Evolutionary conservation across 2,113 vertebrate genomes (phyloP).

Genomic region (Bostrychus sinensis): DNA sequence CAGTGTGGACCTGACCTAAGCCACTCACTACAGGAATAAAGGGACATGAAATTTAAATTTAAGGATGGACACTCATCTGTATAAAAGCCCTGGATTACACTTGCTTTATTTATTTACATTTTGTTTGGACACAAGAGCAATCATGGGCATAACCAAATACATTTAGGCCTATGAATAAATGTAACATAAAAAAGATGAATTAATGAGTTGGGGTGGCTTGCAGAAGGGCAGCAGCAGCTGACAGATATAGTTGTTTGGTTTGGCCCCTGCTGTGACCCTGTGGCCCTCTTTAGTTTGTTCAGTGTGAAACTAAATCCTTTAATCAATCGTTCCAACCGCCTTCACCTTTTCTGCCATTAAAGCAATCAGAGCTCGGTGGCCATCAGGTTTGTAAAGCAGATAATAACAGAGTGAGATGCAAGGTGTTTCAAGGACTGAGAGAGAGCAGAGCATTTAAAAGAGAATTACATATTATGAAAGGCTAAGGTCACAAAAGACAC

Average conservation of each 20-base stretch:
- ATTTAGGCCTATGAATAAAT: not conserved
- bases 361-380: conserved; percentile 65
- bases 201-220: conserved; percentile 24
- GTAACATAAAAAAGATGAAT: conserved; percentile 11
- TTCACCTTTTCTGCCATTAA: conserved; percentile 60
- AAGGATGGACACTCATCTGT: conserved; percentile 60
- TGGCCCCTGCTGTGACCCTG: conserved; percentile 66
- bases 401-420: conserved; percentile 30
- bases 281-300: conserved; percentile 67
- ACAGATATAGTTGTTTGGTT: conserved; percentile 73
- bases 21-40: conserved; percentile 18
- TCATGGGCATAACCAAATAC: not conserved
- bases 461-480: not conserved
- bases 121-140: not conserved
- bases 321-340: conserved; percentile 73
- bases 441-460: not conserved
- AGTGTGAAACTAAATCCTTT: conserved; percentile 76
- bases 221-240: conserved; percentile 41
- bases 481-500: not conserved
- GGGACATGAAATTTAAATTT: conserved; percentile 60
- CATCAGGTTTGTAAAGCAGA: conserved; percentile 44
- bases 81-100: conserved; percentile 38
- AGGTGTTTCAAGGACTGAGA: conserved; percentile 26
- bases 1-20: conserved; percentile 52
- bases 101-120: not conserved